Evolutionary conservation across 2,113 vertebrate species (phyloP).

Genomic region (Galemys pyrenaicus): DNA sequence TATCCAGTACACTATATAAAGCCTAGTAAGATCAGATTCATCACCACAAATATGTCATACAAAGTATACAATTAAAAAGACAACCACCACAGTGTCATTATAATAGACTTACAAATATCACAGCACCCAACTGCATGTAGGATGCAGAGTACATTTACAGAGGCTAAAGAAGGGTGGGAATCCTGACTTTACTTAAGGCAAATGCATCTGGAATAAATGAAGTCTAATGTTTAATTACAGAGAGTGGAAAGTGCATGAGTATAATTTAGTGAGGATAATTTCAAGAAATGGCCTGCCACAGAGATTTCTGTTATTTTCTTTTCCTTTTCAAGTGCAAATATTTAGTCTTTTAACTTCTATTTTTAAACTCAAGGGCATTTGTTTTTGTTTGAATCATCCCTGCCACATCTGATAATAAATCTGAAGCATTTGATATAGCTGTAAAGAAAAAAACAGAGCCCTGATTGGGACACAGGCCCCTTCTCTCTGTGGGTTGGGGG

Average conservation of each 20-base stretch:
- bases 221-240: conserved; percentile 90
- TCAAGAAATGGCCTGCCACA: conserved; percentile 81
- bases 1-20: neutral
- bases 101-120: conserved; percentile 13
- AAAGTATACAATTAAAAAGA: neutral
- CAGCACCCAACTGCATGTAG: conserved; percentile 57
- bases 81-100: neutral
- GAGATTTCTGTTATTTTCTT: conserved; percentile 69
- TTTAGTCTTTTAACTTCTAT: conserved; percentile 74
- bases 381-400: conserved; percentile 71
- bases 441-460: conserved; percentile 21
- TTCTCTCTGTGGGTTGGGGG: too few relatives aligned
- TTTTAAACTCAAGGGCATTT: conserved; percentile 78
- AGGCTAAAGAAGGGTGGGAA: neutral
- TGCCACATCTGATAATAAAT: conserved; percentile 73
- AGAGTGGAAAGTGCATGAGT: conserved; percentile 84
- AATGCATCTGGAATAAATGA: conserved; percentile 91
- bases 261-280: conserved; percentile 90
- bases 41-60: neutral
- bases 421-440: conserved; percentile 56
- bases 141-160: conserved; percentile 75
- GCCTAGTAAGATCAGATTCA: neutral
- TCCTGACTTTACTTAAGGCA: conserved; percentile 75
- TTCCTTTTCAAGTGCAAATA: conserved; percentile 70
- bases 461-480: conserved; percentile 42